Base-by-base conservation (phyloP, 2,797 vertebrate species). In the Heterohyrax brucei region DNA sequence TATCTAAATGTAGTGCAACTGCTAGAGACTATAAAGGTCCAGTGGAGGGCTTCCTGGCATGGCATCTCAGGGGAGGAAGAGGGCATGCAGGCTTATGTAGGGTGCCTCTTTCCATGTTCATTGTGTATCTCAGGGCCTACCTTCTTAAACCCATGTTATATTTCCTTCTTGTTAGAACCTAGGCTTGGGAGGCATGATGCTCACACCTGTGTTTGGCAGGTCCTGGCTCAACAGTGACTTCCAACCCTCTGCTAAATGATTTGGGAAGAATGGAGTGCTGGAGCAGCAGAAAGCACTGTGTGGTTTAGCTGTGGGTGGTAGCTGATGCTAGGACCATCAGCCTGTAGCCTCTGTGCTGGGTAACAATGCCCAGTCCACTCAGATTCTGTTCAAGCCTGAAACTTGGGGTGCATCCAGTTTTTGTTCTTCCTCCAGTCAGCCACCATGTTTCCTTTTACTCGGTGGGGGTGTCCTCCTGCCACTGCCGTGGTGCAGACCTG, bases 401-500 rank as follows among this genome's bases (percentile, higher is more conserved):
- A 30, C 16, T 19, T 70, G 44, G 30, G 44, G 1, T 59, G 73
- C 7, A 9, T 73, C 19, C 21, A 2, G 66, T 10, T 14, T 12
- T 59, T 80, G 39, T 44, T 10, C 59, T 50, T 79, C 28, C 85
- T 75, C 19, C 4, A 2, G 8, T 33, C 21, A 10, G 44, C 61
- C 72, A 10, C 48, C 48, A 2, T 5, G 2, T 5, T 80, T 62
- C 81, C 30, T 12, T 56, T 9, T 33, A 3, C 16, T 0, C 0
- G 22, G 56, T 18, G 39, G 50, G 9, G 16, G 16, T 1, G 7
- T 18, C 21, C n/a, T 5, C 5, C 73, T 9, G 21, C 44, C 39
- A 0, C 62, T 6, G 5, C 46, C 30, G 1, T 9, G 0, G 28
- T 10, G 21, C n/a, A 44, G 50, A 26, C 33, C 28, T 33, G 16